Evolutionary conservation across 2,888 invertebrate genomes (phyloP), one percentile per base, ranked within the genome.

Genomic region (Callosobruchus maculatus): DNA sequence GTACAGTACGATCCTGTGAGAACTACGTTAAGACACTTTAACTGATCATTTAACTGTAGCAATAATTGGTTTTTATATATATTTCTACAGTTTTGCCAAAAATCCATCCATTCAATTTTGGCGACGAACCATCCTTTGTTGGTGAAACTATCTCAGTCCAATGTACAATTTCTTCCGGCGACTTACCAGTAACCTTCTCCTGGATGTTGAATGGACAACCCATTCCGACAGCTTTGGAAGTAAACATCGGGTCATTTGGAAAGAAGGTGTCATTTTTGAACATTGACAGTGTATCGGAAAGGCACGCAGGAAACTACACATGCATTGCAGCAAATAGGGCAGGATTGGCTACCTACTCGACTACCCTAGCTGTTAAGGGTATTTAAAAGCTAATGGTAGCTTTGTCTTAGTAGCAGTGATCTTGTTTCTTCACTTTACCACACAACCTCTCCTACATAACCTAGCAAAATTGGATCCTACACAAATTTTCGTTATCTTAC

Each of bases 121-220:
- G 93, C 77, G 93, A 93, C 71, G 88, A 88, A 71, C 86, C 89
- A 71, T 86, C 89, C 21, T 93, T 93, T 86, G 91, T 92, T 78
- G 92, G 92, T 81, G 94, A 94, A 85, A 89, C 92, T 84, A 91
- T 92, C 71, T 90, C 92, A 77, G 89, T 91, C n/a, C 90, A 91
- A 74, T 84, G 79, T 18, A 92, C 91, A 72, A 91, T 93, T 80
- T 89, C 92, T 79, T 92, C 92, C 83, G 94, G 95, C 76, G 95
- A 95, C 88, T 88, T 93, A 81, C 95, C 95, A 13, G 89, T 95
- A 76, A 90, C 89, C 77, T 92, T 95, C 77, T 89, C 89, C 72
- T 96, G 95, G 95, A 90, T 90, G 80, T 90, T 93, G 81, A 91
- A 93, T 82, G 89, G 89, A 77, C 87, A 89, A 84, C 87, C 89